Evolutionary conservation across 2,113 vertebrate genomes (phyloP).

Genomic region (Eubucco bourcierii): DNA sequence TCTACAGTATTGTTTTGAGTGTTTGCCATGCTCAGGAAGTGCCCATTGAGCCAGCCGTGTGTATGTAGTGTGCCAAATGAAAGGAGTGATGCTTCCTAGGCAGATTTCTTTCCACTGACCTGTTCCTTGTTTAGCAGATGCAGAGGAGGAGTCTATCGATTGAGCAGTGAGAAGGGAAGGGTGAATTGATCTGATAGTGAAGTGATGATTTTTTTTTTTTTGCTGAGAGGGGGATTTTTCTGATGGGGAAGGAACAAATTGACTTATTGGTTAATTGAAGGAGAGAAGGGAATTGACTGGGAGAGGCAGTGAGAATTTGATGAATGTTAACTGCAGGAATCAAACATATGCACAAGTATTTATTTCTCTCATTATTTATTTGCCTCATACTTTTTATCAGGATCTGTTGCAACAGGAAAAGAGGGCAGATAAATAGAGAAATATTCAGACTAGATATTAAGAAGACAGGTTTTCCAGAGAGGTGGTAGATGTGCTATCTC

Average conservation of each 20-base stretch:
- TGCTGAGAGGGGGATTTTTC: constrained; percentile 40
- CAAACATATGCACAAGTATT: background rate
- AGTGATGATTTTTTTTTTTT: constrained; percentile 44
- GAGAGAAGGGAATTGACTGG: constrained; percentile 1
- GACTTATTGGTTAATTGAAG: constrained; percentile 56
- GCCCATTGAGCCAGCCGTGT: rapidly evolving
- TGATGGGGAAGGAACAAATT: constrained; percentile 2
- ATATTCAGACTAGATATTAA: too few species aligned
- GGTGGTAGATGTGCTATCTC: too few species aligned
- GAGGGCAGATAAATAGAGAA: too few species aligned
- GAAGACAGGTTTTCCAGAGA: too few species aligned
- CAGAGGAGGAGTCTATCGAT: background rate
- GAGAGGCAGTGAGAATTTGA: background rate
- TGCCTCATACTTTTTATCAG: background rate
- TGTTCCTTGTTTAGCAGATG: background rate
- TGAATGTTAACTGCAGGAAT: background rate
- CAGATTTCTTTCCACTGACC: background rate
- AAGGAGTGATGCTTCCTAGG: background rate
- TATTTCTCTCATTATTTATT: background rate
- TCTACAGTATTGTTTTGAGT: background rate
- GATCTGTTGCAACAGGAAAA: too few species aligned
- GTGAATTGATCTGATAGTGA: constrained; percentile 42
- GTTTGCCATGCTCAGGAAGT: background rate
- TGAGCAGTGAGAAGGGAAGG: background rate
- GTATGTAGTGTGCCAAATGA: background rate